Base-by-base conservation (phyloP, 2,113 vertebrate species). In the Melanotaenia duboulayi region DNA sequence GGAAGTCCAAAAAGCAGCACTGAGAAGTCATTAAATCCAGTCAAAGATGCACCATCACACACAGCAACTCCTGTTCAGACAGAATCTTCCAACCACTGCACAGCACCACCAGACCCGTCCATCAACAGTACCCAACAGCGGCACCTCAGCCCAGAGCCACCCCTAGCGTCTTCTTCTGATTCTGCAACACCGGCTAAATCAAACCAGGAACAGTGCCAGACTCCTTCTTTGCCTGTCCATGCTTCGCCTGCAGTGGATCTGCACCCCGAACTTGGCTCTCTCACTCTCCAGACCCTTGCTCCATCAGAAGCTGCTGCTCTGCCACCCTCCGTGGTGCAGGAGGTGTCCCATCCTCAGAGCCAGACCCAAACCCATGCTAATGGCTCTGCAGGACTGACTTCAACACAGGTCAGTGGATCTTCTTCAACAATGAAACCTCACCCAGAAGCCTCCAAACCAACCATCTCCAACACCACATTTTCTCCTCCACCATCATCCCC, bases 401-500 rank as follows among this genome's bases (percentile, higher is more conserved):
- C 72, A 60, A 7, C 50, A 4, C 87, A 84, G 28, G 84, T 80
- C 23, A 86, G 83, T 14, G 80, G 87, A 39, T 75, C 81, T 22
- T 66, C 76, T 35, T 71, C 79, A 19, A 56, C 60, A 19, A 59
- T 39, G 19, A 64, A 76, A 14, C 8, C 71, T 46, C 66, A 50
- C 4, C 19, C 84, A 12, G 89, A 89, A n/a, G 10, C 62, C 37
- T 62, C 80, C 2, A 91, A 87, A 79, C 20, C 77, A 19, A n/a
- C 32, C 48, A 49, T 24, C 50, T 25, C 75, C 25, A 58, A 28
- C 11, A 3, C 63, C 7, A 35, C 75, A 19, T 71, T 71, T 51
- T 39, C 81, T 64, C 60, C 89, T 9, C 24, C 60, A 12, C 49
- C 90, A 68, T 85, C 68, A 59, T 87, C 91, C 20, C 78, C 81